Evolutionary conservation across 2,797 vertebrate species (phyloP), one percentile per base, ranked within the genome.

Genomic region (Pseudocheirus occidentalis): DNA sequence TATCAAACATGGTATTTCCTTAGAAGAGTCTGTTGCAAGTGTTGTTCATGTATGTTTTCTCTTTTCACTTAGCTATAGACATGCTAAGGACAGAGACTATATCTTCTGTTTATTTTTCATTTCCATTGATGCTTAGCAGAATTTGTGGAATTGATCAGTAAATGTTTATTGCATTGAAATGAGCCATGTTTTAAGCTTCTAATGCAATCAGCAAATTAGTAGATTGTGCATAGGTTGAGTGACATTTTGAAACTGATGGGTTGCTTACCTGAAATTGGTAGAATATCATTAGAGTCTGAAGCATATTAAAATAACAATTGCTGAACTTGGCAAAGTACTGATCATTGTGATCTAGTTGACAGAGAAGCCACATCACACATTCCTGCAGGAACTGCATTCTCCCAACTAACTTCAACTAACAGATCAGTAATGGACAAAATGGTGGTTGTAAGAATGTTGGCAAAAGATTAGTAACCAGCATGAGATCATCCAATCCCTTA

Each of bases 211-310:
- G 92, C 46, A 52, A 91, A 92, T 97, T 95, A 92, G 56, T 10
- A 91, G 56, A 87, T 53, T 94, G 27, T 95, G 66, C 57, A 94
- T 55, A 94, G 50, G 62, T 94, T 96, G 93, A 95, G 92, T 93
- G 91, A 95, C 95, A 81, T 34, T 62, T 31, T 16, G 94, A 97
- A 96, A 27, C 53, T 95, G 92, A 95, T 87, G 94, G 93, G 92
- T 96, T 97, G 50, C 95, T 96, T 97, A 96, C 94, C 89, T 91
- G 16, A 96, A 28, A 40, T 56, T 94, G 56, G 95, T 97, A 97
- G 34, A 18, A 96, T 55, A 90, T 93, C 93, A 90, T 59, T 93
- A 96, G 54, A 73, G 27, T 56, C 21, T 91, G 92, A 94, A 96
- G 55, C 50, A 94, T 91, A 92, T 97, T 95, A 95, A 93, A 95